phyloP scores from a whole-genome alignment of 2,888 invertebrate species.

The Sinotaia quadrata region DNA sequence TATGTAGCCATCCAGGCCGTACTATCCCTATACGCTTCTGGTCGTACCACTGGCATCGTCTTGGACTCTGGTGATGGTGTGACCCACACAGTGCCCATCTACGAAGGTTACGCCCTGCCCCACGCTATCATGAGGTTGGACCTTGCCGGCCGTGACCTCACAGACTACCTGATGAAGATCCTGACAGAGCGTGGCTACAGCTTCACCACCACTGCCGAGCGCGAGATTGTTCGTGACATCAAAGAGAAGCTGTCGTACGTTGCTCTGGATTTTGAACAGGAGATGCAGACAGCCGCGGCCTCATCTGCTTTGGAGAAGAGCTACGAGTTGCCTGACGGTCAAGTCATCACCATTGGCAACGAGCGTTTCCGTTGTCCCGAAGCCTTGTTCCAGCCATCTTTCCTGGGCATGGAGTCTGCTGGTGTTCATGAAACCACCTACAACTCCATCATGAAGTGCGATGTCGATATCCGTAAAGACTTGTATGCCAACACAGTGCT shows the following conservation, averaged over 20 bases:
- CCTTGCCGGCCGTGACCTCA: conserved; percentile 59
- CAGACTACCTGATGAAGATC: conserved; percentile 70
- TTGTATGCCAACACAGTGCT: conserved; percentile 78
- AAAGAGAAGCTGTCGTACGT: conserved; percentile 97
- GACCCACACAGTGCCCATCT: conserved; percentile 89
- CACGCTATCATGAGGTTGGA: conserved; percentile 58
- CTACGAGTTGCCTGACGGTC: conserved; percentile 75
- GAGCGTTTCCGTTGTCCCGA: conserved; percentile 64
- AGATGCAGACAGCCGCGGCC: conserved; percentile 85
- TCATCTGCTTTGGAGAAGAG: conserved; percentile 93
- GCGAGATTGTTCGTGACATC: conserved; percentile 94
- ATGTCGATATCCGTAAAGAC: conserved; percentile 63
- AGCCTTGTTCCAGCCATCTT: conserved; percentile 64
- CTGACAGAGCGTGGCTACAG: conserved; percentile 75
- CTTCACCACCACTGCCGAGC: conserved; percentile 81
- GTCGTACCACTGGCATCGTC: conserved; percentile 94
- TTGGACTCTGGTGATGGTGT: conserved; percentile 96
- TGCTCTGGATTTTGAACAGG: conserved; percentile 88
- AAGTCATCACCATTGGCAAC: conserved; percentile 68
- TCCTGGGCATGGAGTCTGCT: conserved; percentile 66
- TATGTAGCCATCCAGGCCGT: conserved; percentile 95
- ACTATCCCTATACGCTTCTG: conserved; percentile 92
- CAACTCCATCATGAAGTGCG: conserved; percentile 63
- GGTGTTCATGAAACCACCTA: conserved; percentile 63
- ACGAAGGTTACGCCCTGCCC: conserved; percentile 59